These are phyloP conservation scores for Crambe crambe DNA, from an alignment of 37 sponge, comb jelly and placozoan genomes.

Conservation along the genomic window DNA sequence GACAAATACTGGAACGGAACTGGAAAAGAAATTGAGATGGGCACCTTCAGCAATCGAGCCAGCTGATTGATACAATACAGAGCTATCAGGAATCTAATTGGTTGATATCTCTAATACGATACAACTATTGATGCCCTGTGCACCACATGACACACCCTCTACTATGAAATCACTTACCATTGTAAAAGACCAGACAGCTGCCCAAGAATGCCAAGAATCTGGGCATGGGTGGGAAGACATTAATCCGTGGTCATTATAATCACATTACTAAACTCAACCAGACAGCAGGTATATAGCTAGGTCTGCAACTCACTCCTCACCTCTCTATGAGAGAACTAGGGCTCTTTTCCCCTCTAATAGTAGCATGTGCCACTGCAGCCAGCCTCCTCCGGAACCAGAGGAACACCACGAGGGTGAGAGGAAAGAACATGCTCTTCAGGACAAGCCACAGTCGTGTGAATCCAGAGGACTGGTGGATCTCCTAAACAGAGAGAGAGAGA, in stretches of 20 bases:
- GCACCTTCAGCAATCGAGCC: background rate
- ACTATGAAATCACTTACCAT: conserved; percentile 19
- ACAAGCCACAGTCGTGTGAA: conserved; percentile 73
- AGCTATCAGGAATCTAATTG: too few relatives aligned
- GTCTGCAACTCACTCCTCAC: background rate
- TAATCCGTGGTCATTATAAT: background rate
- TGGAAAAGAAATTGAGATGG: conserved; percentile 7
- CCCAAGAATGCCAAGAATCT: conserved; percentile 40
- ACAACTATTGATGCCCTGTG: background rate
- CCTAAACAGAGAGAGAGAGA: conserved; percentile 25
- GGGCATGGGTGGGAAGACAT: background rate
- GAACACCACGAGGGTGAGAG: conserved; percentile 5
- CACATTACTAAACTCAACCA: background rate
- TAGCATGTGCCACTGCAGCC: background rate
- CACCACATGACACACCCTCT: background rate
- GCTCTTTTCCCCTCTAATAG: background rate
- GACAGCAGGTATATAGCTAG: too few relatives aligned
- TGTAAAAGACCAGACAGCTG: conserved; percentile 31
- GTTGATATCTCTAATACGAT: too few relatives aligned
- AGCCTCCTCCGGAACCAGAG: conserved; percentile 34
- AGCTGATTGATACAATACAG: too few relatives aligned
- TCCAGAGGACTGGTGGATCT: conserved; percentile 58
- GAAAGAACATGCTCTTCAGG: conserved; percentile 57
- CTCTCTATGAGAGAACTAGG: conserved; percentile 4
- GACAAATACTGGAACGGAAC: conserved; percentile 64